Conservation (phyloP, 2,888 invertebrate genomes). For the Lutraria lutraria region DNA sequence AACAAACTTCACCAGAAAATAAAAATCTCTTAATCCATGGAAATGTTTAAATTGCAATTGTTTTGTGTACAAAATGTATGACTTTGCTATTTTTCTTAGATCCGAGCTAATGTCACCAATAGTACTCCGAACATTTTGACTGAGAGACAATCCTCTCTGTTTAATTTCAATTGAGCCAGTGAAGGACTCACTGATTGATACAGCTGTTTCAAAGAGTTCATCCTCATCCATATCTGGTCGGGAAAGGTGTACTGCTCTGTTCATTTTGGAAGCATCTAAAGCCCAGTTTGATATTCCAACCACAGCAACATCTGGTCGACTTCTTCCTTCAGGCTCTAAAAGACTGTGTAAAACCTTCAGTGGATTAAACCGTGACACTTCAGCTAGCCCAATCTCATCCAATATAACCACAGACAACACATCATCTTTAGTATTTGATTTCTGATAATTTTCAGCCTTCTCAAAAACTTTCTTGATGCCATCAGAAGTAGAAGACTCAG, state of each 20-base stretch:
- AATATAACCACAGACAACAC: constrained; percentile 75
- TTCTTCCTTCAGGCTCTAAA: constrained; percentile 72
- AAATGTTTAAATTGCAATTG: constrained; percentile 66
- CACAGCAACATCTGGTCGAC: constrained; percentile 75
- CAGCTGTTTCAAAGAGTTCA: constrained; percentile 74
- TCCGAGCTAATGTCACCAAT: constrained; percentile 34
- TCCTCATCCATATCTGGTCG: constrained; percentile 76
- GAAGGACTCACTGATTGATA: constrained; percentile 72
- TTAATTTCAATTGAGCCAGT: not conserved
- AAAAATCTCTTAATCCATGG: constrained; percentile 73
- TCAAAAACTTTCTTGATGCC: constrained; percentile 77
- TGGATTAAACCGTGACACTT: constrained; percentile 79
- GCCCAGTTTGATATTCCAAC: constrained; percentile 81
- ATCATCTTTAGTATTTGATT: constrained; percentile 59
- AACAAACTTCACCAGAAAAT: constrained; percentile 64
- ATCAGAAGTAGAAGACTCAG: constrained; percentile 78
- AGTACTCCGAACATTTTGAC: not conserved
- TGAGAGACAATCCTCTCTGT: constrained; percentile 10
- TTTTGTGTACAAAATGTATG: constrained; percentile 44
- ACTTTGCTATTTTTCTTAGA: constrained; percentile 44
- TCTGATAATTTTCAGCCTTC: constrained; percentile 71
- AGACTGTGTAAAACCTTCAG: constrained; percentile 79
- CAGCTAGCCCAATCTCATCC: constrained; percentile 81
- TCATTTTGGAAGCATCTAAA: constrained; percentile 82
- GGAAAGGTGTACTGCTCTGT: constrained; percentile 79